Evolutionary conservation across 2,113 vertebrate genomes (phyloP).

Genomic region (Rissa tridactyla): DNA sequence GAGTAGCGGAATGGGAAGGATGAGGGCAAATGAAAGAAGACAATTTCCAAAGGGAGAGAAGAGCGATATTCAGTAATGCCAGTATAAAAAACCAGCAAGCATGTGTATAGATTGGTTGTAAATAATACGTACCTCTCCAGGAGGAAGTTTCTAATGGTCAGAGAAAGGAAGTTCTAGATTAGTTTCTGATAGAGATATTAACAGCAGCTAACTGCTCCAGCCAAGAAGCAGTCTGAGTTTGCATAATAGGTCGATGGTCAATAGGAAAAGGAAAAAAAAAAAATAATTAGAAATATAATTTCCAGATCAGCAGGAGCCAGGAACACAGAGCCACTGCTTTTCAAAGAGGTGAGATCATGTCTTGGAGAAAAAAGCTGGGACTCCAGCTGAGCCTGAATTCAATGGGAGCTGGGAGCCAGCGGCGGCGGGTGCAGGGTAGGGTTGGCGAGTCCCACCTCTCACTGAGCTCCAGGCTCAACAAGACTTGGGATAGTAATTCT

Average conservation of each 20-base stretch:
- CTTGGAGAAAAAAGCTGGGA: not conserved
- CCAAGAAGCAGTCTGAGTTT: not conserved
- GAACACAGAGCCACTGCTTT: not conserved
- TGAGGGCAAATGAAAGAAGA: not conserved
- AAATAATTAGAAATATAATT: not conserved
- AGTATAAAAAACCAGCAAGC: not conserved
- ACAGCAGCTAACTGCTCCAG: not conserved
- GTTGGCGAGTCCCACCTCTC: not conserved
- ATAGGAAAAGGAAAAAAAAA: not conserved
- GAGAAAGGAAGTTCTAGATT: not conserved
- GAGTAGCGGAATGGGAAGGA: not conserved
- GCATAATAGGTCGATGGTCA: not conserved
- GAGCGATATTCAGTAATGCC: not conserved
- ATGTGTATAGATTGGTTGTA: not conserved
- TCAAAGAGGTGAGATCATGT: not conserved
- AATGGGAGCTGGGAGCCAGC: not conserved
- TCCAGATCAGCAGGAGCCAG: not conserved
- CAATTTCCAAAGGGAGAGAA: not conserved
- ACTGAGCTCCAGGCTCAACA: not conserved
- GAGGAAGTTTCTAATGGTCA: not conserved
- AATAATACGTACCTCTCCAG: not conserved
- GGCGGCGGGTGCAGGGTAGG: not conserved
- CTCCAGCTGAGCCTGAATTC: not conserved
- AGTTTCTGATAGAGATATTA: not conserved
- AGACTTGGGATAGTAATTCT: not conserved